Evolutionary conservation across 2,113 vertebrate species (phyloP), one percentile per base, ranked within the genome.

Genomic region (Leucopternis melanops): DNA sequence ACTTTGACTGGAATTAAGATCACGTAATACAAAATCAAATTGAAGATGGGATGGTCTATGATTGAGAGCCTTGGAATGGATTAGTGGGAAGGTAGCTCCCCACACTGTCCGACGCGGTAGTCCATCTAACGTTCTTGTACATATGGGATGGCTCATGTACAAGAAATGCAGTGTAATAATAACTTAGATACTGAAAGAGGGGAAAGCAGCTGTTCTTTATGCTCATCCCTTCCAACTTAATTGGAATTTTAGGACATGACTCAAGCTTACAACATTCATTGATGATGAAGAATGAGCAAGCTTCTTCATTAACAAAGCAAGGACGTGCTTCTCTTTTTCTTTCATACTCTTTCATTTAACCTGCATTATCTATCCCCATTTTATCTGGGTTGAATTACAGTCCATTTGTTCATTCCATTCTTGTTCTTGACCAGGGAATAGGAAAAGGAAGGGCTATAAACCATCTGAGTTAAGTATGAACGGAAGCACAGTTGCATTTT

Each of bases 401-500:
- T 36, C 47, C 21, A 16, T 79, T 90, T 78, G 31, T 88, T 93
- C 77, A 45, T 92, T 88, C 47, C 23, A 9, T 40, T 91, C 58
- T 20, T 54, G 18, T 83, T 88, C 38, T 77, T 13, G 4, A 32
- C 36, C 25, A 34, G 9, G 4, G 83, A 87, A 52, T 81, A 84
- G 82, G 77, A 92, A 86, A 81, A 92, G 75, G 63, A 92, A 86
- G 36, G 44, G 34, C 77, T 75, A 14, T 92, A 82, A 94, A 89
- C 75, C 32, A 83, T 84, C 77, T 34, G 61, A 90, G 71, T 66
- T 88, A 85, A 81, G 69, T 89, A 25, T 25, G 70, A 81, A 85
- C 92, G 84, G 89, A 95, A 94, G 69, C 49, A 44, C 32, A 31
- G 50, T 59, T 96, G 78, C 83, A 42, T 94, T 94, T 96, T 91